Base-by-base conservation (phyloP, 2,113 vertebrate genomes). In the Gallinago jamesoni region DNA sequence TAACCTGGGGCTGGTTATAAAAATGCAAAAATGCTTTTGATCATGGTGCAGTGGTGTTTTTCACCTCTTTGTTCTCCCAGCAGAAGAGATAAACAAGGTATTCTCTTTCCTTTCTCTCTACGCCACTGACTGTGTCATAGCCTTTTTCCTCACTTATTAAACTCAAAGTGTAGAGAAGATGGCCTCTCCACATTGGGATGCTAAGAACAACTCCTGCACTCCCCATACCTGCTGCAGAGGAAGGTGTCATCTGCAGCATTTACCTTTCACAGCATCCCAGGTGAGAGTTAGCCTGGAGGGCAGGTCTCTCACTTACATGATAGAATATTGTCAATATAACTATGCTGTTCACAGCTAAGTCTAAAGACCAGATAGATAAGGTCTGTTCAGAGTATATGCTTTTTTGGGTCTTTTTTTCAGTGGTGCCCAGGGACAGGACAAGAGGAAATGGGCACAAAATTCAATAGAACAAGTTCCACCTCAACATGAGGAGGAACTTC, bases 111-210 rank as follows among this genome's bases (percentile, higher is more conserved):
- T 16, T 55, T 47, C 64, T 79, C 41, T 69, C 33, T 9, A 1
- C 22, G 14, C 27, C 39, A 33, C 9, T 47, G 30, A 12, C 1
- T 3, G 7, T 4, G 8, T 6, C 2, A 0, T 1, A 77, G 45
- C 27, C 50, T 60, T 64, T n/a, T 4, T 5, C 52, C 31, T 53
- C 31, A 2, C 21, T 53, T 15, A 12, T 9, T 24, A 62, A 78
- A 7, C 3, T 18, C 5, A 48, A 13, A 25, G 30, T 14, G 8
- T 9, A 35, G 70, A 75, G 22, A n/a, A 56, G 17, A 28, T 2
- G 25, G 11, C 10, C 22, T 55, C 57, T 23, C 21, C 3, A 2
- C 1, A 0, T 2, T 2, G 27, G 33, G 35, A 10, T 30, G 28
- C n/a, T 3, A 27, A 39, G 62, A 62, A 10, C 22, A 31, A 22